Base-by-base conservation (phyloP, 2,113 vertebrate species). In the Glaucidium brasilianum region DNA sequence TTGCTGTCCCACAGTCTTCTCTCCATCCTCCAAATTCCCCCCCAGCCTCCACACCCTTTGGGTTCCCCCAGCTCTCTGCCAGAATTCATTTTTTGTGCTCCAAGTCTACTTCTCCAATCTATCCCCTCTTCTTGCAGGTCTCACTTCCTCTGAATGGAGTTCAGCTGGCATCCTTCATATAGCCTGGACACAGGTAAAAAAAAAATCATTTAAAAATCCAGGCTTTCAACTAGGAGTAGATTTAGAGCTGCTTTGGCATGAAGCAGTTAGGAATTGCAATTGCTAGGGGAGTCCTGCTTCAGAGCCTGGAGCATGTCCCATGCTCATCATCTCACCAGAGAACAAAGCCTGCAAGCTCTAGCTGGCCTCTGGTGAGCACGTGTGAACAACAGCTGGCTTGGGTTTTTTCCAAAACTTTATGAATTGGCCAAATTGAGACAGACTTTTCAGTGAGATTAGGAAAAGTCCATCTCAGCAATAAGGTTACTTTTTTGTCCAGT, bases 361-460 rank as follows among this genome's bases (percentile, higher is more conserved):
- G 71, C 56, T 91, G 90, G 94, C 87, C 88, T 94, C 90, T 90
- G 85, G 56, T 1, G 15, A 93, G 71, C 55, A 85, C 9, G 9
- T 71, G 75, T 80, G 53, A 85, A 66, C 41, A 55, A 62, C 95
- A 96, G 93, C 84, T 96, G 95, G 62, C 78, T 85, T 96, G 94
- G 25, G 3, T 94, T 92, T 60, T 58, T 73, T 78, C 85, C 93
- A 95, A 85, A 94, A 55, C 62, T 67, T 69, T 74, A 53, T 41
- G 62, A 96, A 85, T 79, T 88, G 69, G 74, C 87, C 90, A 94
- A 73, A 80, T 7, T 66, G 45, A 47, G 79, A 76, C 63, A 85
- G 69, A 52, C 26, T 80, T 94, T 94, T 85, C 67, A 52, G 41
- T 22, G 55, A 90, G n/a, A 92, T 25, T 68, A 76, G 62, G 83